Evolutionary conservation across 2,113 vertebrate genomes (phyloP), one percentile per base, ranked within the genome.

Genomic region (Telmatochromis sp.): DNA sequence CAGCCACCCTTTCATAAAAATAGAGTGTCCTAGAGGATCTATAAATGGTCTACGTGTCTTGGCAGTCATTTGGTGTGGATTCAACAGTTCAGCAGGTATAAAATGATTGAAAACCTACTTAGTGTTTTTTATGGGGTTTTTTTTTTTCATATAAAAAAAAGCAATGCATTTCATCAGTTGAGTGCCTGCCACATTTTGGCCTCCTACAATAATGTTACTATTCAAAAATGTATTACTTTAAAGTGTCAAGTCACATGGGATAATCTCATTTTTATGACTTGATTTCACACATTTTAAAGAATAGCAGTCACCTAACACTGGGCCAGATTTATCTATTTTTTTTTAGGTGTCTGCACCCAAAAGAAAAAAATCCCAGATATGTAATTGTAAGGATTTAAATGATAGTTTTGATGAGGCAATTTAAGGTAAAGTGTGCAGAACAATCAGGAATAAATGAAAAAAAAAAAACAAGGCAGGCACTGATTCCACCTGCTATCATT

Each of bases 11-110:
- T 49, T 79, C n/a, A 80, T 89, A 45, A 86, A 87, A 85, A 19
- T 81, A 49, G 70, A 31, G 23, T 75, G 26, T 82, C 81, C 81
- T 73, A 2, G 21, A 49, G n/a, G 89, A 75, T 73, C 26, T 40
- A 82, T 85, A 42, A 87, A 75, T 47, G 5, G 12, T 80, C 10
- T 82, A n/a, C 31, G 7, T 35, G 45, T 80, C 33, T 65, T 87
- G 49, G 80, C 82, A 89, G 68, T 78, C 70, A 78, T 84, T 84
- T 75, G 26, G 84, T 65, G 80, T 81, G 53, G 49, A 89, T 91
- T 89, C 84, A 83, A 86, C 84, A 88, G 70, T 82, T 87, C 31
- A 75, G 87, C 83, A 58, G 70, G 31, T 55, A 78, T 87, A 83
- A 89, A 89, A 89, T 87, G 10, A 78, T 51, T 78, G 45, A 78